Percentiles rank a stretch among this genome's conserved stretches.
Evolutionary conservation across 2,888 invertebrate species (phyloP).

Genomic region (Rotaria sp.): DNA sequence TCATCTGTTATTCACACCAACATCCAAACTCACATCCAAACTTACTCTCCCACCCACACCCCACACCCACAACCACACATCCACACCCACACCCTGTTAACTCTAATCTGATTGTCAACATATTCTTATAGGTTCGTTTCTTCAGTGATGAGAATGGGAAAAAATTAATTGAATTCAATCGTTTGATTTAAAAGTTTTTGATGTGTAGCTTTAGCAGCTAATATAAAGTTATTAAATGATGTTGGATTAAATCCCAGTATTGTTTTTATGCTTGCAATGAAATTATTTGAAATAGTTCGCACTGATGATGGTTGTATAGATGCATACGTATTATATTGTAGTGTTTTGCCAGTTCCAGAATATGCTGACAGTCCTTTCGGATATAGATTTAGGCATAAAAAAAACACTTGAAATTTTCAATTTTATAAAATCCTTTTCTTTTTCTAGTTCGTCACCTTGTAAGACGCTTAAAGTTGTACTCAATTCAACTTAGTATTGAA

Average conservation of each 20-base stretch:
- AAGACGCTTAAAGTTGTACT: constrained; percentile 83
- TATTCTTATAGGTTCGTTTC: too few species aligned
- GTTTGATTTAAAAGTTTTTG: too few species aligned
- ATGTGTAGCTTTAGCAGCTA: constrained; percentile 77
- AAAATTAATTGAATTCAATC: too few species aligned
- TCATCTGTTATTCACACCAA: too few species aligned
- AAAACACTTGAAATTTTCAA: too few species aligned
- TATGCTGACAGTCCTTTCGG: constrained; percentile 71
- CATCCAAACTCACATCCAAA: too few species aligned
- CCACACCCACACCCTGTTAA: too few species aligned
- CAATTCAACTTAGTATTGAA: constrained; percentile 75
- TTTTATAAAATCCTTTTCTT: too few species aligned
- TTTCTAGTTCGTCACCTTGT: constrained; percentile 91
- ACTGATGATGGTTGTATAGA: constrained; percentile 70
- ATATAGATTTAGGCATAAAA: constrained; percentile 58
- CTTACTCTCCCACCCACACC: too few species aligned
- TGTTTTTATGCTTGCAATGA: constrained; percentile 88
- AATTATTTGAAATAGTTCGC: constrained; percentile 83
- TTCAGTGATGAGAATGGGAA: too few species aligned
- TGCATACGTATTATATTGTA: constrained; percentile 94
- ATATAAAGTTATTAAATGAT: constrained; percentile 87
- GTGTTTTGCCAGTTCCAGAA: constrained; percentile 92
- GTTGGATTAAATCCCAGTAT: constrained; percentile 97
- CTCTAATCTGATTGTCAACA: too few species aligned
- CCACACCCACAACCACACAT: too few species aligned